phyloP scores from a whole-genome alignment of 2,113 vertebrate species.

The Echinops telfairi region DNA sequence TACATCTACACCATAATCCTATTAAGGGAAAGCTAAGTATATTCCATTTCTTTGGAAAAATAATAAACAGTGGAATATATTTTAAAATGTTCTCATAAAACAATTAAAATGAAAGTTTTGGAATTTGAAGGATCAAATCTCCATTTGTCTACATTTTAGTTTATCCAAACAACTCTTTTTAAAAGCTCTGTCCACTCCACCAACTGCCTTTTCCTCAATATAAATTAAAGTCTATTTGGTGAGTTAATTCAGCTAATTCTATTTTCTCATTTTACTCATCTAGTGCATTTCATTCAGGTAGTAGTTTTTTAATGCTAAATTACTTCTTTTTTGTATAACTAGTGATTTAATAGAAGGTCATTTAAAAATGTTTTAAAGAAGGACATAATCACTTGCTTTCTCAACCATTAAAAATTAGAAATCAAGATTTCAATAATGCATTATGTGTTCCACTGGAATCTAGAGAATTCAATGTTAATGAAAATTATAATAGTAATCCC shows the following conservation, averaged over 20 bases:
- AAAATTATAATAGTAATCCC: constrained; percentile 76
- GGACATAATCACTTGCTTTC: constrained; percentile 70
- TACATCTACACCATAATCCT: neutral
- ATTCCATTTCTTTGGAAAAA: constrained; percentile 40
- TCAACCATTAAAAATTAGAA: constrained; percentile 78
- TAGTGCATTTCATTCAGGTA: constrained; percentile 35
- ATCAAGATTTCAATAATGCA: constrained; percentile 67
- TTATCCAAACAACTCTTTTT: neutral
- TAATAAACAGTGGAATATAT: neutral
- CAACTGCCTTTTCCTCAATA: neutral
- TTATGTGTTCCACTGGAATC: constrained; percentile 70
- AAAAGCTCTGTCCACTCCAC: neutral
- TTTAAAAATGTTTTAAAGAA: constrained; percentile 68
- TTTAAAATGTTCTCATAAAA: constrained; percentile 51
- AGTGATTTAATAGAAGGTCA: constrained; percentile 63
- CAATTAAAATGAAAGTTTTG: constrained; percentile 15
- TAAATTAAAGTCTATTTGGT: constrained; percentile 53
- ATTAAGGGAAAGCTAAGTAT: neutral
- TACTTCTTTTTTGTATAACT: constrained; percentile 50
- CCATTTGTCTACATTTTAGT: constrained; percentile 30
- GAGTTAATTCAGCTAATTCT: constrained; percentile 58
- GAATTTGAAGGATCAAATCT: constrained; percentile 28
- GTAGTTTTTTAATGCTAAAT: constrained; percentile 62
- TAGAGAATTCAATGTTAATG: constrained; percentile 64
- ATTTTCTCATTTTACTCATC: constrained; percentile 47